Conservation (phyloP, 1,140 invertebrate genomes). For the Drosophila sturtevanti region DNA sequence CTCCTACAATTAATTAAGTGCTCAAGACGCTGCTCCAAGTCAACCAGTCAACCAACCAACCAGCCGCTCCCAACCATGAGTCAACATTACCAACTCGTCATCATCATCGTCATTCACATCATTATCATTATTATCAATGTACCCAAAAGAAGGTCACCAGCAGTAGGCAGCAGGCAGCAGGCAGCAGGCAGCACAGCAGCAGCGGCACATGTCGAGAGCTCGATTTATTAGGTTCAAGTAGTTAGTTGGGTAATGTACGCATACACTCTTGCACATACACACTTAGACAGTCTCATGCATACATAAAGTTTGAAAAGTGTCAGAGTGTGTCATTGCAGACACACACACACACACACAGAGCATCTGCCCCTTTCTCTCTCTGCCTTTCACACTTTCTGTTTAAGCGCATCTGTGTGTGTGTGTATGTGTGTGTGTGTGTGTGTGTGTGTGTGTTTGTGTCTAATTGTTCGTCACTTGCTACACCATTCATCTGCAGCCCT, state of each 20-base stretch:
- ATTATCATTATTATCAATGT: slow-evolving; percentile 17
- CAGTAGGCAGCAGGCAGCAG: too few species aligned
- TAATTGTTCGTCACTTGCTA: slow-evolving; percentile 3
- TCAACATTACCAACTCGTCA: slow-evolving; percentile 15
- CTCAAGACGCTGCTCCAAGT: slow-evolving; percentile 66
- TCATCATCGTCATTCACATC: slow-evolving; percentile 17
- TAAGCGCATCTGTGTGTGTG: too few species aligned
- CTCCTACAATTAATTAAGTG: slow-evolving; percentile 78
- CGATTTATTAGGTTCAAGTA: slow-evolving; percentile 80
- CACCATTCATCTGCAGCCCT: background rate
- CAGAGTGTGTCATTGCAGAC: slow-evolving; percentile 3
- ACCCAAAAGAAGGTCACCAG: slow-evolving; percentile 67
- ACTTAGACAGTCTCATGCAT: slow-evolving; percentile 51
- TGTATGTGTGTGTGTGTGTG: background rate
- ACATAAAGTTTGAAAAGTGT: slow-evolving; percentile 16
- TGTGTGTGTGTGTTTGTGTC: background rate
- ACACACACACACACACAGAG: too few species aligned
- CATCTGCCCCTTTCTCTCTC: too few species aligned
- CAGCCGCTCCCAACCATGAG: slow-evolving; percentile 38
- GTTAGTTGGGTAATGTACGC: slow-evolving; percentile 54
- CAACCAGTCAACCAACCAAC: slow-evolving; percentile 36
- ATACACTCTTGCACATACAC: slow-evolving; percentile 23
- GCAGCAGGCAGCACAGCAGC: too few species aligned
- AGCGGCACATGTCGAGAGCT: slow-evolving; percentile 55
- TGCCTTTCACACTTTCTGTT: too few species aligned